These are phyloP conservation scores for Meandrusa payeni DNA, from an alignment of 2,888 invertebrate genomes.

Conservation along the genomic window DNA sequence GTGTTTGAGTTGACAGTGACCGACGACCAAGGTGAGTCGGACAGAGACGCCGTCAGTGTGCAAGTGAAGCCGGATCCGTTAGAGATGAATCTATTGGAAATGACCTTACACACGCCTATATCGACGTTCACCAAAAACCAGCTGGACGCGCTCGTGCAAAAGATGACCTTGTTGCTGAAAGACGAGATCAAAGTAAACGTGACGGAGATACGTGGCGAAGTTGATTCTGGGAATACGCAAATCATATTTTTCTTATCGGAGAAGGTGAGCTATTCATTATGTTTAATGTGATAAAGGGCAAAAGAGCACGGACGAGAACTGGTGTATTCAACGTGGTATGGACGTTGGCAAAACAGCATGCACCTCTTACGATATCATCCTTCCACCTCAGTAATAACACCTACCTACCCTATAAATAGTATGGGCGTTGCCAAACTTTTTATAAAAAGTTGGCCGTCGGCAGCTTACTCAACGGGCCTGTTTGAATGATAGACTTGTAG, in stretches of 20 bases:
- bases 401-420: too few species aligned
- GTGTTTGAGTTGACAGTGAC: slow-evolving; percentile 93
- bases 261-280: slow-evolving; percentile 75
- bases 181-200: slow-evolving; percentile 85
- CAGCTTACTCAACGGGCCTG: too few species aligned
- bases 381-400: too few species aligned
- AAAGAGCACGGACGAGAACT: slow-evolving; percentile 63
- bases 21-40: slow-evolving; percentile 93
- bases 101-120: slow-evolving; percentile 89
- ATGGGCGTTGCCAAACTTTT: too few species aligned
- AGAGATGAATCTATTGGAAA: slow-evolving; percentile 88
- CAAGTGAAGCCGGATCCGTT: slow-evolving; percentile 89
- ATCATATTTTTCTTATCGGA: slow-evolving; percentile 85
- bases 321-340: slow-evolving; percentile 71
- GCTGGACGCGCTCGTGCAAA: slow-evolving; percentile 88
- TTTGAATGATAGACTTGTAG: too few species aligned
- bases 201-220: slow-evolving; percentile 79
- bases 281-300: too few species aligned
- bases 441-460: too few species aligned
- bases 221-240: slow-evolving; percentile 82
- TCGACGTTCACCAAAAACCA: slow-evolving; percentile 78
- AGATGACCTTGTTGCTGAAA: slow-evolving; percentile 88
- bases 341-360: slow-evolving; percentile 51
- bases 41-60: slow-evolving; percentile 91
- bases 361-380: too few species aligned